Evolutionary conservation across 2,888 invertebrate species (phyloP).

Genomic region (Melangyna quadrimaculata): DNA sequence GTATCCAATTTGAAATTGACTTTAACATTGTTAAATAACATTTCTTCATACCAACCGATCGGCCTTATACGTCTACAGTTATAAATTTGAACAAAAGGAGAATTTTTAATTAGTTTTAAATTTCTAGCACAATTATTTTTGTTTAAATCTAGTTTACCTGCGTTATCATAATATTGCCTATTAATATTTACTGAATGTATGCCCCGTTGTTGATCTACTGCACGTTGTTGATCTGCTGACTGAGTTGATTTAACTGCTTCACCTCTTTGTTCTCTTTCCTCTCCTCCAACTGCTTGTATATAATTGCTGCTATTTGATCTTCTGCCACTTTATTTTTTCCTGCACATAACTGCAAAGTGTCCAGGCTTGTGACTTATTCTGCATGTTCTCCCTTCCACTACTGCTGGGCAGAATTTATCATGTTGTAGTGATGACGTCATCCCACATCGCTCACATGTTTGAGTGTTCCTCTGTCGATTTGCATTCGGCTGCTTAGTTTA

Average conservation of each 20-base stretch:
- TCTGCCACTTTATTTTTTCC: constrained; percentile 20
- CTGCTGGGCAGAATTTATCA: constrained; percentile 28
- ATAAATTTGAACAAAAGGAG: neutral
- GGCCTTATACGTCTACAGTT: constrained; percentile 29
- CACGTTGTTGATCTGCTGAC: neutral
- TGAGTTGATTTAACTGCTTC: constrained; percentile 2
- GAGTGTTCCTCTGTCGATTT: constrained; percentile 8
- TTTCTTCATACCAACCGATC: constrained; percentile 38
- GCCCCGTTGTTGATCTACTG: neutral
- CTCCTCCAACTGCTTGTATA: neutral
- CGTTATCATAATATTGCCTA: constrained; percentile 24
- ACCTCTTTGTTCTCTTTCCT: neutral
- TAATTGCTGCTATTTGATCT: constrained; percentile 5
- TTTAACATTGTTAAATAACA: constrained; percentile 29
- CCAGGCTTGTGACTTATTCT: constrained; percentile 28
- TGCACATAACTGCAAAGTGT: constrained; percentile 39
- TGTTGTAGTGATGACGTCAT: too few relatives aligned
- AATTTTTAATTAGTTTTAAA: constrained; percentile 11
- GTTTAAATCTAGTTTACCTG: constrained; percentile 9
- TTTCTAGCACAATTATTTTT: neutral
- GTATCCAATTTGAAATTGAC: constrained; percentile 56
- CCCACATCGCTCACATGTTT: constrained; percentile 29
- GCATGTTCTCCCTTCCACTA: constrained; percentile 23
- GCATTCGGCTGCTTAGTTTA: constrained; percentile 6
- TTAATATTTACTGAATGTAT: constrained; percentile 7